Base-by-base conservation (phyloP, 1,140 invertebrate species). In the Lucilia cuprina region DNA sequence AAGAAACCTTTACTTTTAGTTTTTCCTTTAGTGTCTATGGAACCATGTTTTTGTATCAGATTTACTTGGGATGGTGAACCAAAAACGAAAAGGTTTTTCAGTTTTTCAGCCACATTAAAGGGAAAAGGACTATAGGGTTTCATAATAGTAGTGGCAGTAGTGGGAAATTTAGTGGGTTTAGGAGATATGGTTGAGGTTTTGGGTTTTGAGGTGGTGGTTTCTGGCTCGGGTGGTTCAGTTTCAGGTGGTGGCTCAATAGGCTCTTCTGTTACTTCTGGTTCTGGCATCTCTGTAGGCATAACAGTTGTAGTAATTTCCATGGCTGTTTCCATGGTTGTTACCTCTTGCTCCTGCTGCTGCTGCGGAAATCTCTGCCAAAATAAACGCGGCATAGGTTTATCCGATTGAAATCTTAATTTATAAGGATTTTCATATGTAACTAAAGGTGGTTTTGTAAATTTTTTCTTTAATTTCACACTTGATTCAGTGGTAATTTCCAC, bases 1-100 rank as follows among this genome's bases (percentile, higher is more conserved):
- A 96, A 91, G 87, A 96, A 92, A 19, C 93, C 91, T 82, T 92
- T 92, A 87, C 88, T 87, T 19, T 83, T 86, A 1, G 49, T 55
- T 41, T 78, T 83, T 10, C 19, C 21, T 83, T 87, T 90, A 8
- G 85, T 60, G n/a, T 87, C 87, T 60, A 87, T 85, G 21, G 86
- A 86, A 2, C 74, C 7, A n/a, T 88, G 84, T 82, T 88, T 88
- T 25, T 88, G 85, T 83, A 90, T 88, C 0, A 90, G 83, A 86
- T 90, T 90, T 12, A 88, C 86, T 77, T 89, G 82, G 41, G 87
- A 74, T 0, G 88, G 87, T 0, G 89, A 89, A 8, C 89, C 88
- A 74, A 87, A 88, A 21, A 90, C 84, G 0, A 90, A 70, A 9
- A 83, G 50, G n/a, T 89, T 85, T 55, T 90, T 88, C 9, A 90